These are phyloP conservation scores for Hylaeus volcanicus DNA, from an alignment of 1,140 invertebrate genomes.

Conservation along the genomic window DNA sequence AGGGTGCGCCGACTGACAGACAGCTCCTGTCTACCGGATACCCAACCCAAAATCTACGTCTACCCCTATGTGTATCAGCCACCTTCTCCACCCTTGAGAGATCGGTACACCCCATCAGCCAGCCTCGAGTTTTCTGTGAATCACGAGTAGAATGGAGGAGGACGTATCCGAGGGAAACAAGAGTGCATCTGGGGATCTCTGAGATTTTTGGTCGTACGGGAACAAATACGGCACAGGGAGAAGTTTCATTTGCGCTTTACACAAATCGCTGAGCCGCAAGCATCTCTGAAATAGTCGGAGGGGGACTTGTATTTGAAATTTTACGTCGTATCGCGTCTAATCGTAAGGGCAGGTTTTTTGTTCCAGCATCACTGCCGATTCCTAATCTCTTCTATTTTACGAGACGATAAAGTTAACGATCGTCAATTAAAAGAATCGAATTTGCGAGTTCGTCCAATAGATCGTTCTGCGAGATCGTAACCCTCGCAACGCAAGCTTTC, in stretches of 20 bases:
- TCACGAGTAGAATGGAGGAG: conserved; percentile 5
- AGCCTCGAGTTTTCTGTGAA: conserved; percentile 1
- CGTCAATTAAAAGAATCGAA: no score
- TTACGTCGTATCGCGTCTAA: no score
- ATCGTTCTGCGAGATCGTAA: no score
- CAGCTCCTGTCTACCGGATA: conserved; percentile 71
- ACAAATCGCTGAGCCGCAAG: not conserved
- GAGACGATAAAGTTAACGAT: no score
- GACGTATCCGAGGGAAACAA: conserved; percentile 2
- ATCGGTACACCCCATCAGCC: conserved; percentile 11
- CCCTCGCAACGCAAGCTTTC: not conserved
- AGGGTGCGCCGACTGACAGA: conserved; percentile 68
- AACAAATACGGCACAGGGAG: not conserved
- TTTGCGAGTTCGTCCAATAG: no score
- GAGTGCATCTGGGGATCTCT: not conserved
- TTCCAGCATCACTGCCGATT: no score
- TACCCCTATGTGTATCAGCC: conserved; percentile 49
- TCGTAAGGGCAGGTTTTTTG: no score
- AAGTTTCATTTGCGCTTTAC: not conserved
- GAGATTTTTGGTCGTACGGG: conserved; percentile 2
- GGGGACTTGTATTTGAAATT: no score
- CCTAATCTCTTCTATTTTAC: no score
- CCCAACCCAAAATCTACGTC: conserved; percentile 63
- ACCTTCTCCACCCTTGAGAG: conserved; percentile 6
- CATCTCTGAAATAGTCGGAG: not conserved